Evolutionary conservation across 1,140 invertebrate genomes (phyloP).

Genomic region (Aphidius ervi): DNA sequence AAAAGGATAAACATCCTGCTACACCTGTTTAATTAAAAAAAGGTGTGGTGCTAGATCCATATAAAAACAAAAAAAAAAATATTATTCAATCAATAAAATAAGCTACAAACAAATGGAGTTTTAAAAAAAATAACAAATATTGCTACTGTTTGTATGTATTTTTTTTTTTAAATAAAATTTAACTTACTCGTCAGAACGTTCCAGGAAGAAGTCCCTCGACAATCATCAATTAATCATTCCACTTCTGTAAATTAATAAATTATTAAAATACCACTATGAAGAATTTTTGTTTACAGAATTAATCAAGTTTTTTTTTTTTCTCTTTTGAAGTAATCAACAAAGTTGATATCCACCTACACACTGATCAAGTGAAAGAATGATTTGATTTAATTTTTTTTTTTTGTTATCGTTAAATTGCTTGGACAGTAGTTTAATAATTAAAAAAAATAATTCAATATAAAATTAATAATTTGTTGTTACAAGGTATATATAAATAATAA

Average conservation of each 20-base stretch:
- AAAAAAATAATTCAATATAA: too few relatives aligned
- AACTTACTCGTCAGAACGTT: conserved; percentile 2
- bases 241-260: conserved; percentile 17
- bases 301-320: neutral
- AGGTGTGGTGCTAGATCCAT: conserved; percentile 14
- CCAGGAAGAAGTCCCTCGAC: conserved; percentile 8
- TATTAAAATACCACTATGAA: neutral
- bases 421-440: too few relatives aligned
- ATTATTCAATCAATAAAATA: too few relatives aligned
- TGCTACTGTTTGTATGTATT: too few relatives aligned
- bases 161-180: neutral
- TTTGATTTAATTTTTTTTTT: too few relatives aligned
- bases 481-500: neutral
- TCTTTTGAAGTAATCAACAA: too few relatives aligned
- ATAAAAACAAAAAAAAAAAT: neutral
- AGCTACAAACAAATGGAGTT: too few relatives aligned
- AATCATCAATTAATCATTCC: conserved; percentile 19
- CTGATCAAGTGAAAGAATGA: too few relatives aligned
- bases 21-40: conserved; percentile 15
- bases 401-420: too few relatives aligned
- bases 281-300: neutral
- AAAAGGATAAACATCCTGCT: conserved; percentile 15
- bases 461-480: neutral
- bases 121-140: too few relatives aligned
- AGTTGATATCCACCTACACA: too few relatives aligned